These are phyloP conservation scores for Telmatherina bonti DNA, from an alignment of 2,797 vertebrate genomes.

Conservation along the genomic window DNA sequence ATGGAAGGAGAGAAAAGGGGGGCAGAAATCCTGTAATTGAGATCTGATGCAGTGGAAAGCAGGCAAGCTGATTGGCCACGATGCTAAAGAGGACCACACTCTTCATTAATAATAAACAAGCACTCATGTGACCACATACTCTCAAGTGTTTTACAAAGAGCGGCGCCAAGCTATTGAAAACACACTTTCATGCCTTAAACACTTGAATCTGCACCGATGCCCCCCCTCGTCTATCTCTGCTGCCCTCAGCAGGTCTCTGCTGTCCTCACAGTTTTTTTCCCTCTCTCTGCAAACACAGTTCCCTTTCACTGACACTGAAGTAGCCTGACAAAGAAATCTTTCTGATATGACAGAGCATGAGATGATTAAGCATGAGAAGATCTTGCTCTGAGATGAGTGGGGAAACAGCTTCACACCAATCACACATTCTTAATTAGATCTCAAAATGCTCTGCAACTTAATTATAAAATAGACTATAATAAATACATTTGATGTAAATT, in stretches of 20 bases:
- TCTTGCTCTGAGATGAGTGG: background rate
- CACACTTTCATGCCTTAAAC: conserved; percentile 37
- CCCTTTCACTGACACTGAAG: conserved; percentile 23
- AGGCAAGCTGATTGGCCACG: conserved; percentile 29
- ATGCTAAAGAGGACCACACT: conserved; percentile 61
- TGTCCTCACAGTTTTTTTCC: conserved; percentile 26
- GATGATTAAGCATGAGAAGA: conserved; percentile 11
- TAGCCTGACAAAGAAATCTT: conserved; percentile 27
- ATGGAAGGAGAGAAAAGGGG: conserved; percentile 11
- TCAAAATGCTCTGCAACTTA: background rate
- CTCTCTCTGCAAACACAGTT: conserved; percentile 32
- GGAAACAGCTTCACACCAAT: background rate
- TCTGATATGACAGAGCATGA: conserved; percentile 27
- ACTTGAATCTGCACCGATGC: conserved; percentile 13
- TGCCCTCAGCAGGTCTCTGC: conserved; percentile 34
- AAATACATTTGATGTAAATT: background rate
- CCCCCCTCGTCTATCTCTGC: background rate
- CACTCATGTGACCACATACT: conserved; percentile 12
- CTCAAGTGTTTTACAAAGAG: conserved; percentile 35
- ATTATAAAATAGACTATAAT: background rate
- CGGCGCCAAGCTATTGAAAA: conserved; percentile 44
- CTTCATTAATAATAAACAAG: conserved; percentile 42
- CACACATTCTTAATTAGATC: background rate
- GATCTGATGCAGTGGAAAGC: conserved; percentile 39
- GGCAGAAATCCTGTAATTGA: conserved; percentile 34